phyloP scores from a whole-genome alignment of 2,888 invertebrate genomes.

The Caenorhabditis sp. region DNA sequence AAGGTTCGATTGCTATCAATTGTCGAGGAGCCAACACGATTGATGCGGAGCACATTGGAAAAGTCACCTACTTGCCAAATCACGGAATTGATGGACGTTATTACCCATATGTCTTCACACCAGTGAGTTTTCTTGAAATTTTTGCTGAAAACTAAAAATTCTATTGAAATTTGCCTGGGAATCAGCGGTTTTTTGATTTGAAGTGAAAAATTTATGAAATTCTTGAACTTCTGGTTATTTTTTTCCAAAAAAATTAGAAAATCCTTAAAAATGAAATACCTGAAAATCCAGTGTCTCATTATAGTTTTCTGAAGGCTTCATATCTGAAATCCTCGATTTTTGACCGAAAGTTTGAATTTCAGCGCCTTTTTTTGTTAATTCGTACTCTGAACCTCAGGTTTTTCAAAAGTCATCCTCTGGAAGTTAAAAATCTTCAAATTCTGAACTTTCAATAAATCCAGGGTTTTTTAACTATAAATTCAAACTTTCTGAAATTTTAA shows the following conservation, averaged over 20 bases:
- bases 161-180: background rate
- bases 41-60: slow-evolving; percentile 85
- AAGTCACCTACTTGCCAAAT: slow-evolving; percentile 79
- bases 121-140: slow-evolving; percentile 7
- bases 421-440: too few species aligned
- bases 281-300: too few species aligned
- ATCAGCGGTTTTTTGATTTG: background rate
- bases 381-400: too few species aligned
- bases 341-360: background rate
- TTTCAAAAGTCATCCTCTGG: too few species aligned
- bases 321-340: background rate
- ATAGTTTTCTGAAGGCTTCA: too few species aligned
- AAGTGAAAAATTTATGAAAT: background rate
- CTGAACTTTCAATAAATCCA: too few species aligned
- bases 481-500: too few species aligned
- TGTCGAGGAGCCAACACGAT: slow-evolving; percentile 83
- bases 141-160: background rate
- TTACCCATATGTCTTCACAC: slow-evolving; percentile 73
- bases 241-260: too few species aligned
- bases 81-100: slow-evolving; percentile 77
- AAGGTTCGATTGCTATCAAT: slow-evolving; percentile 81
- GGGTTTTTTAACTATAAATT: too few species aligned
- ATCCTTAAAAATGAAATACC: too few species aligned
- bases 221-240: too few species aligned
- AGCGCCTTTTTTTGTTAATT: too few species aligned